Evolutionary conservation across 2,888 invertebrate genomes (phyloP).

Genomic region (Oscheius onirici): DNA sequence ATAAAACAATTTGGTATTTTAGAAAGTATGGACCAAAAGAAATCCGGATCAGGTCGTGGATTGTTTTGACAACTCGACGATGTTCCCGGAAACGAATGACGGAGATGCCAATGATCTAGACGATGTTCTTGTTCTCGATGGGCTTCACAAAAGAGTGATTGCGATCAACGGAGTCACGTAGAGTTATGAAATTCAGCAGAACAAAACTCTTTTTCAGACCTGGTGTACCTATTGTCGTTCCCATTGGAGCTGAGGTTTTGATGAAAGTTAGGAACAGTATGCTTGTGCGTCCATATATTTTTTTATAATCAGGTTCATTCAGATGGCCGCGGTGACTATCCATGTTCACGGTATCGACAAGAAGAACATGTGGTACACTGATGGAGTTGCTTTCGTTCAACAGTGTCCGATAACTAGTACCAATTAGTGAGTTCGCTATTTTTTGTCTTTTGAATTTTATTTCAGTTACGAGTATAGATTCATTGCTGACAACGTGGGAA

Average conservation of each 20-base stretch:
- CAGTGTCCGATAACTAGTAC: slow-evolving; percentile 65
- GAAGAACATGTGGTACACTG: slow-evolving; percentile 63
- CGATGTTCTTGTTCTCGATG: slow-evolving; percentile 55
- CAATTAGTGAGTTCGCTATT: slow-evolving; percentile 39
- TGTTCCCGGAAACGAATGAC: slow-evolving; percentile 34
- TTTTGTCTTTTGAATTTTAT: not conserved
- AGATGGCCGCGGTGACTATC: slow-evolving; percentile 60
- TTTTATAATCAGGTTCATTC: too few species aligned
- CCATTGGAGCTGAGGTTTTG: slow-evolving; percentile 60
- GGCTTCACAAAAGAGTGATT: slow-evolving; percentile 55
- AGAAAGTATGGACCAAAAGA: slow-evolving; percentile 47
- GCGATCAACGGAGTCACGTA: slow-evolving; percentile 60
- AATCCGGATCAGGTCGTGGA: slow-evolving; percentile 52
- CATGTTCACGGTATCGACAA: slow-evolving; percentile 69
- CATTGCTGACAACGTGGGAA: slow-evolving; percentile 66
- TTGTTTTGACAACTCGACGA: slow-evolving; percentile 40
- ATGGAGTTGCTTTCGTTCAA: slow-evolving; percentile 66
- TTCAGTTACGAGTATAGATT: slow-evolving; percentile 64
- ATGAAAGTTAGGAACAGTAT: slow-evolving; percentile 62
- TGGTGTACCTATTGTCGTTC: slow-evolving; percentile 63
- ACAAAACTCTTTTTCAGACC: slow-evolving; percentile 50
- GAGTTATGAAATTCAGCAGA: not conserved
- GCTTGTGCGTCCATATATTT: too few species aligned
- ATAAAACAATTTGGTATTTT: slow-evolving; percentile 22
- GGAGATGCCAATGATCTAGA: slow-evolving; percentile 37